Evolutionary conservation across 2,113 vertebrate genomes (phyloP).

Genomic region (Megaleporinus macrocephalus): DNA sequence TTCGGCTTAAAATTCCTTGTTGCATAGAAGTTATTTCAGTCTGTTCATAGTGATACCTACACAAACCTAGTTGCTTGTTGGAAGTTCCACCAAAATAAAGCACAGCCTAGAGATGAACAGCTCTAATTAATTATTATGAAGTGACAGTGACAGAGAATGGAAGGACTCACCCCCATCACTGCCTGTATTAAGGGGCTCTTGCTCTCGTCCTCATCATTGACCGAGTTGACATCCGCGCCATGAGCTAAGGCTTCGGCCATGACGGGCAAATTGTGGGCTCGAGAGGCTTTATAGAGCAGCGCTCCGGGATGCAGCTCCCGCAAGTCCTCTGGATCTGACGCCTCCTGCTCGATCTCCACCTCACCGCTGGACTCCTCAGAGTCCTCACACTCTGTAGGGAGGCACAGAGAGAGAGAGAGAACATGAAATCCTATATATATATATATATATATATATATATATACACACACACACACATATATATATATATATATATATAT

Average conservation of each 20-base stretch:
- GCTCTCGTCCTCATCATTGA: constrained; percentile 84
- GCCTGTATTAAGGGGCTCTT: constrained; percentile 94
- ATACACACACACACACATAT: too few relatives aligned
- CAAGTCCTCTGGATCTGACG: constrained; percentile 76
- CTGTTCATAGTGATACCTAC: too few relatives aligned
- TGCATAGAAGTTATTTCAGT: too few relatives aligned
- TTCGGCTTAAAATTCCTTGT: too few relatives aligned
- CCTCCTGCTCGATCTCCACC: constrained; percentile 76
- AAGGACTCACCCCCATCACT: constrained; percentile 86
- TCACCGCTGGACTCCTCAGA: constrained; percentile 79
- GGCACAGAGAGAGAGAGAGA: background rate
- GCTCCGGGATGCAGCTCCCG: constrained; percentile 81
- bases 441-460: too few relatives aligned
- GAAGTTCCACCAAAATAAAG: background rate
- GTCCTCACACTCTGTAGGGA: constrained; percentile 69
- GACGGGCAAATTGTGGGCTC: constrained; percentile 86
- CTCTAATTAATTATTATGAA: background rate
- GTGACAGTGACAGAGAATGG: background rate
- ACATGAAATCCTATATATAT: background rate
- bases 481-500: too few relatives aligned
- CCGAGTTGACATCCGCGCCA: constrained; percentile 89
- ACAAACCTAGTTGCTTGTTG: too few relatives aligned
- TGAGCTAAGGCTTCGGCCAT: constrained; percentile 97
- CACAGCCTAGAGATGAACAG: too few relatives aligned
- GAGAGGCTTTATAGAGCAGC: constrained; percentile 85